Percentiles rank a stretch among this genome's conserved stretches.
These are phyloP conservation scores for Typhlomys cinereus DNA, from an alignment of 2,113 vertebrate species.

Conservation along the genomic window DNA sequence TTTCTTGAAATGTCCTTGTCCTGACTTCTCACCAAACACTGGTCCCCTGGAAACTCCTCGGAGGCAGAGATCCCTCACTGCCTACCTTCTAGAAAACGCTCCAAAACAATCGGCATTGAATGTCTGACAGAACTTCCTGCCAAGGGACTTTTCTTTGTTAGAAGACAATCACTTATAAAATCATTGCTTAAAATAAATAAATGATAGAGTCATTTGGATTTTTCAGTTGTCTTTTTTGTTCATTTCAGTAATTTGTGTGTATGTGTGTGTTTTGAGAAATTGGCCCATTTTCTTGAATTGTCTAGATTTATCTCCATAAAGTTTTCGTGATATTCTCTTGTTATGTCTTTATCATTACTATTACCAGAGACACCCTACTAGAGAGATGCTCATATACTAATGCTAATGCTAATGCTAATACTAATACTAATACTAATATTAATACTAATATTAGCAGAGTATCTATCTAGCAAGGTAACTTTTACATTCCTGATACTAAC, in stretches of 20 bases:
- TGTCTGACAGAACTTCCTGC: neutral
- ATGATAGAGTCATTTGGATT: neutral
- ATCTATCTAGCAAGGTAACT: neutral
- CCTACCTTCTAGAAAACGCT: neutral
- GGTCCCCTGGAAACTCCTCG: neutral
- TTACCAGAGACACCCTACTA: too few relatives aligned
- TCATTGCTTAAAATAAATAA: conserved; percentile 47
- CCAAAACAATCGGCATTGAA: neutral
- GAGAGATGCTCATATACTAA: too few relatives aligned
- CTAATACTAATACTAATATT: too few relatives aligned
- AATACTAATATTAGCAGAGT: too few relatives aligned
- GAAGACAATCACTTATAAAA: conserved; percentile 10
- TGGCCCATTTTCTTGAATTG: neutral
- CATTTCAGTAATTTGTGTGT: neutral
- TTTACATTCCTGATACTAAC: neutral
- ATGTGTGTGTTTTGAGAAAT: conserved; percentile 6
- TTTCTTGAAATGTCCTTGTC: neutral
- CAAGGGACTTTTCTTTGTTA: neutral
- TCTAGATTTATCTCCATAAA: neutral
- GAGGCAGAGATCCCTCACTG: neutral
- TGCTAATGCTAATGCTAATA: too few relatives aligned
- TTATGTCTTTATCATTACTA: neutral
- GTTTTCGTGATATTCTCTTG: neutral
- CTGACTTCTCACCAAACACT: neutral
- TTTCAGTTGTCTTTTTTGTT: conserved; percentile 10